phyloP scores from a whole-genome alignment of 2,113 vertebrate genomes.

The Odontophorus gujanensis region DNA sequence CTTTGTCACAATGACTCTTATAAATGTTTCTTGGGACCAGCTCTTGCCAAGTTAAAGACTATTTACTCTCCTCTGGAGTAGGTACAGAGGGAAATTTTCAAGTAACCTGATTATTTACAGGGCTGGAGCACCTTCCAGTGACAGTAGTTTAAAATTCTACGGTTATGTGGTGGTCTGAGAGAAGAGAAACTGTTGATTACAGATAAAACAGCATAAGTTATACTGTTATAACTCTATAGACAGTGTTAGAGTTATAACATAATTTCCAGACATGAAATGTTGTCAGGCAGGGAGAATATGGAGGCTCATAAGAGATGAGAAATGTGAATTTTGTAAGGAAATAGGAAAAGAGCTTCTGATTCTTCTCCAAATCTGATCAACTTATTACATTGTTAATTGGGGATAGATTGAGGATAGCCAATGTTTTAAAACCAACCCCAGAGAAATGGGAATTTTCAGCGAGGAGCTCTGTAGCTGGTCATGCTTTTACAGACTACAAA shows the following conservation, averaged over 20 bases:
- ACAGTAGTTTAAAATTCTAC: not conserved
- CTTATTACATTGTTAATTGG: not conserved
- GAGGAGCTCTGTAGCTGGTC: not conserved
- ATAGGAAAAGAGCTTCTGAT: not conserved
- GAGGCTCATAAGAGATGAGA: not conserved
- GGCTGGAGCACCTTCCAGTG: not conserved
- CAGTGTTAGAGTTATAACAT: not conserved
- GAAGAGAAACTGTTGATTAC: not conserved
- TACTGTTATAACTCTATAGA: not conserved
- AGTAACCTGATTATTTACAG: slow-evolving; percentile 13
- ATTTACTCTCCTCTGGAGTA: slow-evolving; percentile 15
- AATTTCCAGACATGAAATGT: not conserved
- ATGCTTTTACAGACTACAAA: not conserved
- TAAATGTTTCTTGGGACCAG: slow-evolving; percentile 4
- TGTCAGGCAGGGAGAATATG: not conserved
- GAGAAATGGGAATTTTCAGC: not conserved
- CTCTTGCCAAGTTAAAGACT: not conserved
- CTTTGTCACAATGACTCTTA: not conserved
- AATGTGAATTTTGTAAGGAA: not conserved
- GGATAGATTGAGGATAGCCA: not conserved
- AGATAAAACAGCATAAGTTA: not conserved
- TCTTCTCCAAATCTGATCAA: not conserved
- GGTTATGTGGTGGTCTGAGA: not conserved
- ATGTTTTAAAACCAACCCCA: not conserved
- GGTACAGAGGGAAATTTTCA: not conserved